A percentile compares a stretch with the other conserved stretches of the same genome.
phyloP scores from a whole-genome alignment of 2,113 vertebrate genomes.

The Phycodurus eques region DNA sequence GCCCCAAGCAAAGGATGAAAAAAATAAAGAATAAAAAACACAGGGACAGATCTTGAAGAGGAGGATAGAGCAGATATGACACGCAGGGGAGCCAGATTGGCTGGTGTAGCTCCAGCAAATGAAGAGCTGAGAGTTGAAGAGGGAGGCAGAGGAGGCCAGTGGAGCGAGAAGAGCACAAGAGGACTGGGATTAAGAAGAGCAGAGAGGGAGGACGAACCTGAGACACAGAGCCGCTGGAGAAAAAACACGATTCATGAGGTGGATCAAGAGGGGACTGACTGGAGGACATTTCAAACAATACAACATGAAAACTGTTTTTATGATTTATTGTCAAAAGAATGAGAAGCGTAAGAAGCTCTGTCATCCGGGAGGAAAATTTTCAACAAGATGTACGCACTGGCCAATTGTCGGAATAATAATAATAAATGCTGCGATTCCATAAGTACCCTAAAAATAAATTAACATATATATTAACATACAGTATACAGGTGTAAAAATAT shows the following conservation, averaged over 20 bases:
- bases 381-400: too few relatives aligned
- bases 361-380: too few relatives aligned
- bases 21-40: not conserved
- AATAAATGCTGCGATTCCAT: too few relatives aligned
- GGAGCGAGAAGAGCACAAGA: conserved; percentile 55
- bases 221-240: conserved; percentile 29
- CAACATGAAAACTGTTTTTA: not conserved
- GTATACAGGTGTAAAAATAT: too few relatives aligned
- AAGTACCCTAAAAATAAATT: too few relatives aligned
- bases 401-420: too few relatives aligned
- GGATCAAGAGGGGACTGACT: conserved; percentile 13
- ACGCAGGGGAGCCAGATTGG: conserved; percentile 33
- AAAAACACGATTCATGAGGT: conserved; percentile 34
- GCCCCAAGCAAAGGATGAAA: conserved; percentile 35
- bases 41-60: conserved; percentile 43
- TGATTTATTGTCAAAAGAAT: not conserved
- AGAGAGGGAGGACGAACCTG: conserved; percentile 21
- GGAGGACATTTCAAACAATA: conserved; percentile 20
- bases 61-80: conserved; percentile 47
- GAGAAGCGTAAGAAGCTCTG: not conserved
- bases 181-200: conserved; percentile 41
- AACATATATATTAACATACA: too few relatives aligned
- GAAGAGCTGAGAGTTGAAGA: conserved; percentile 40
- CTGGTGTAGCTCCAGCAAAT: conserved; percentile 53
- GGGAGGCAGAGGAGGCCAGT: conserved; percentile 36